Base-by-base conservation (phyloP, 1,140 invertebrate species). In the Danaus plexippus region DNA sequence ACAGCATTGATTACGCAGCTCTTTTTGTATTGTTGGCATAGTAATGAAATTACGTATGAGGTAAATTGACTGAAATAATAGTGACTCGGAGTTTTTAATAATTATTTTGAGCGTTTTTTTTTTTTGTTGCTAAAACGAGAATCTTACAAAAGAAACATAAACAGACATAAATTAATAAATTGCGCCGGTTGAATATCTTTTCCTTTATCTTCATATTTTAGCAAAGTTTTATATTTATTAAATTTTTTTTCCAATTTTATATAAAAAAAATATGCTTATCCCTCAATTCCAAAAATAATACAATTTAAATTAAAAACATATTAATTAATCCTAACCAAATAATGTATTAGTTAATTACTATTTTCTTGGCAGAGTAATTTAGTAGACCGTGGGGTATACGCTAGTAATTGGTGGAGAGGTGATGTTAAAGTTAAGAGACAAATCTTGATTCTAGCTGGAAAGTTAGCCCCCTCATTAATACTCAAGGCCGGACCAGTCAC, bases 21-120 rank as follows among this genome's bases (percentile, higher is more conserved):
- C 1, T 78, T 78, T 50, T 45, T 78, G 9, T 74, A 64, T 32
- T 78, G 73, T 54, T 75, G 75, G 75, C 75, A 75, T 47, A 71
- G 73, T 32, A 76, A 74, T 22, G 67, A 71, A 52, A 63, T 77
- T 5, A 49, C 64, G 9, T 45, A 67, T 13, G 66, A 75, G 67
- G 75, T 77, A 63, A 59, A 12, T 43, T 55, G 32, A 41, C 11
- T 7, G 43, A 12, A 45, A 13, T 47, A 32, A 32, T 32, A 32
- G 1, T 32, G 5, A 6, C 22, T 32, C 22, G 7, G 22, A 32
- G 22, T 8, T 32, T 32, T 32, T 32, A 32, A 32, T 32, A 4
- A 32, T 15, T 32, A 32, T 32, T 32, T 32, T 32, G 2, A 32
- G 22, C 4, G 22, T 32, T 32, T 32, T 32, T 32, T 22, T 22